phyloP scores from a whole-genome alignment of 2,888 invertebrate species.

The Dryomyza anilis region DNA sequence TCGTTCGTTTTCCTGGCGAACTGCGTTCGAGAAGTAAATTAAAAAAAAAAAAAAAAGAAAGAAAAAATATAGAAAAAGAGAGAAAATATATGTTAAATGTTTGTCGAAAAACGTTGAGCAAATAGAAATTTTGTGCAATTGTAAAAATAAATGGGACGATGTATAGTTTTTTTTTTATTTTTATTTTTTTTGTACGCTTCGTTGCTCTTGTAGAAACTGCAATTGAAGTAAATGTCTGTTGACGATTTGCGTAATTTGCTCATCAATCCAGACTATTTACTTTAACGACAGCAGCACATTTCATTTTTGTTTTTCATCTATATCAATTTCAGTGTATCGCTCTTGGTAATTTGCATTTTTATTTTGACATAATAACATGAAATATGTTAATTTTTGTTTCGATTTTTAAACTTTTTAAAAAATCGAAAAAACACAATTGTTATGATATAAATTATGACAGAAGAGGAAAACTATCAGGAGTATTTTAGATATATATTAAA shows the following conservation, averaged over 20 bases:
- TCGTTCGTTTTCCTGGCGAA: slow-evolving; percentile 88
- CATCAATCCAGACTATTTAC: slow-evolving; percentile 61
- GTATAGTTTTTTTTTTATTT: slow-evolving; percentile 26
- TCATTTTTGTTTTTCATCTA: no score
- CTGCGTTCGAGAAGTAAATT: slow-evolving; percentile 65
- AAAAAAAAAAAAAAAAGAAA: slow-evolving; percentile 38
- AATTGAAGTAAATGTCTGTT: slow-evolving; percentile 60
- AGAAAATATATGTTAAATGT: slow-evolving; percentile 23
- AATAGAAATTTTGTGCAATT: slow-evolving; percentile 1
- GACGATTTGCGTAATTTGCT: slow-evolving; percentile 53
- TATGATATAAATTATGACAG: no score
- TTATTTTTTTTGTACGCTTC: slow-evolving; percentile 22
- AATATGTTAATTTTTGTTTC: no score
- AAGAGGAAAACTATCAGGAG: no score
- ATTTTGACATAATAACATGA: no score
- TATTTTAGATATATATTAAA: no score
- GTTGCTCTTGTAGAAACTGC: slow-evolving; percentile 56
- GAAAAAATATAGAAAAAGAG: slow-evolving; percentile 12
- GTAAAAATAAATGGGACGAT: slow-evolving; percentile 22
- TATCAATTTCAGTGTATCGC: no score
- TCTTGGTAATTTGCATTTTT: no score
- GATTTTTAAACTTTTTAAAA: no score
- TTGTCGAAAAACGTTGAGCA: slow-evolving; percentile 16
- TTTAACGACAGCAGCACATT: slow-evolving; percentile 57
- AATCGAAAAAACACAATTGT: no score